These are phyloP conservation scores for Platycercus adscitus DNA, from an alignment of 2,113 vertebrate genomes.

Conservation along the genomic window DNA sequence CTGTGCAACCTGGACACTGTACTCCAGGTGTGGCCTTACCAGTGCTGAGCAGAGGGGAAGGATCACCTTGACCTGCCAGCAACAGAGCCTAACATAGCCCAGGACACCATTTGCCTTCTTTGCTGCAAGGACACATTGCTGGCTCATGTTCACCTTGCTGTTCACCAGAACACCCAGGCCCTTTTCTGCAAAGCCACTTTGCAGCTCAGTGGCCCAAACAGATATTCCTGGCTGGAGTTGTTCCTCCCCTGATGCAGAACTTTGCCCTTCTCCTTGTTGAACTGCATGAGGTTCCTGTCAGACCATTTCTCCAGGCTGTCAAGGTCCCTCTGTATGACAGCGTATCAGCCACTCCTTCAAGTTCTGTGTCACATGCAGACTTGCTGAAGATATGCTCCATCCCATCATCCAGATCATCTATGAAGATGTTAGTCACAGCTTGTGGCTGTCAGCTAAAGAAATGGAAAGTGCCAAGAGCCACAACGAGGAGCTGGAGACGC, in stretches of 20 bases:
- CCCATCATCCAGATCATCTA: not conserved
- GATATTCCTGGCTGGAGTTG: accelerated
- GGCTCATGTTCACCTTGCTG: not conserved
- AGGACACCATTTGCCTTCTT: not conserved
- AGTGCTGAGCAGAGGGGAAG: not conserved
- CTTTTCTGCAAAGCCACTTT: not conserved
- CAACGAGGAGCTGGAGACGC: accelerated
- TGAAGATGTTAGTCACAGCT: not conserved
- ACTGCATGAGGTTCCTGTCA: not conserved
- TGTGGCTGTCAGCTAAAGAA: not conserved
- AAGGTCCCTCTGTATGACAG: not conserved
- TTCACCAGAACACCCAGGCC: not conserved
- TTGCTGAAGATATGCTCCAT: not conserved
- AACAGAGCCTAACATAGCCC: not conserved
- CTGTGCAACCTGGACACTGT: not conserved
- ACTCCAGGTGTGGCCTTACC: not conserved
- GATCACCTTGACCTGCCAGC: not conserved
- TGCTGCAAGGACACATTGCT: not conserved
- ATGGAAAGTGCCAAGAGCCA: not conserved
- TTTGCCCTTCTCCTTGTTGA: not conserved
- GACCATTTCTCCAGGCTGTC: not conserved
- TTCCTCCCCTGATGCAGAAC: not conserved
- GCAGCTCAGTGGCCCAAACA: not conserved
- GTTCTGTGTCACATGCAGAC: too few species aligned
- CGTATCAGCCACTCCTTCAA: accelerated